Evolutionary conservation across 2,797 vertebrate species (phyloP).

Genomic region (Emys orbicularis): DNA sequence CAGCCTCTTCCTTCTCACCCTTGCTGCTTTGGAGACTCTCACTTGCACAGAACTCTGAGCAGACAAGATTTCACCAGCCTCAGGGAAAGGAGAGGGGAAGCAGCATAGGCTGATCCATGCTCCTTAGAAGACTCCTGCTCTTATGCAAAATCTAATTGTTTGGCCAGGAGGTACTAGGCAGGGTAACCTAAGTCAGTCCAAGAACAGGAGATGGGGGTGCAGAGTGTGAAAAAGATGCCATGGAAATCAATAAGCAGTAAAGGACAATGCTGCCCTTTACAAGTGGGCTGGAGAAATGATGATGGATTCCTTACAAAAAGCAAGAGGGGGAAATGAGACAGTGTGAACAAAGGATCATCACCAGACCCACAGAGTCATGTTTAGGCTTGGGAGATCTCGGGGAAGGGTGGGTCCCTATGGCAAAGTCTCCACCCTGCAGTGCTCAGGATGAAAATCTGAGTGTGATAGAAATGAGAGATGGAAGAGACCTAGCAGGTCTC

Average conservation of each 20-base stretch:
- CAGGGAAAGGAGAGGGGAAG: not conserved
- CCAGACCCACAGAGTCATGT: not conserved
- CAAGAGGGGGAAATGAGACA: not conserved
- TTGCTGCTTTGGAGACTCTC: not conserved
- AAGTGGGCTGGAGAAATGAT: not conserved
- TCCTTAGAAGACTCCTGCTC: not conserved
- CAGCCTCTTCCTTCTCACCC: not conserved
- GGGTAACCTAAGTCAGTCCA: not conserved
- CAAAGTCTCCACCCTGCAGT: not conserved
- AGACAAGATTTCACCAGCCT: not conserved
- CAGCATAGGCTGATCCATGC: not conserved
- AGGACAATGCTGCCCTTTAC: not conserved
- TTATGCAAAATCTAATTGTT: not conserved
- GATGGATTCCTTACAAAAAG: not conserved
- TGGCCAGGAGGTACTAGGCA: not conserved
- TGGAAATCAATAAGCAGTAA: not conserved
- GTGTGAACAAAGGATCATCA: not conserved
- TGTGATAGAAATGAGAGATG: not conserved
- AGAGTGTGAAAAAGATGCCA: not conserved
- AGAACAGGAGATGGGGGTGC: not conserved
- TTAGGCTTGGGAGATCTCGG: not conserved
- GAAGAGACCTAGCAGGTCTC: not conserved
- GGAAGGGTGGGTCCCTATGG: rapidly evolving
- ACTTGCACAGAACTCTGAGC: not conserved
- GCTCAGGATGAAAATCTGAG: not conserved